Evolutionary conservation across 2,113 vertebrate genomes (phyloP).

Genomic region (Actenoides lindsayi): DNA sequence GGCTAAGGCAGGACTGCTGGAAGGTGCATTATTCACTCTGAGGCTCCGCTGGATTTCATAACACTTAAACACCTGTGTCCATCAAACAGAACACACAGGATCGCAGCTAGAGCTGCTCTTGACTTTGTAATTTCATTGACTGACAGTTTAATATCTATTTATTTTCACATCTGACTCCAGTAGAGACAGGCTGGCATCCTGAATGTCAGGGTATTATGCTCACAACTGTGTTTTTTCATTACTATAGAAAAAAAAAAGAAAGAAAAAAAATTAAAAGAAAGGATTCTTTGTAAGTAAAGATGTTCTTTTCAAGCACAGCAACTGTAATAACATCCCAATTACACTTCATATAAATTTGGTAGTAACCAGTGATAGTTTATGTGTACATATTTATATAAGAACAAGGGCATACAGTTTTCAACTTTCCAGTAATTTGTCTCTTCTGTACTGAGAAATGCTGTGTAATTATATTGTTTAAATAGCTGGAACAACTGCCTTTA

Average conservation of each 20-base stretch:
- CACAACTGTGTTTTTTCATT: slow-evolving; percentile 79
- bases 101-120: slow-evolving; percentile 79
- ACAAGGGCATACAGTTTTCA: slow-evolving; percentile 25
- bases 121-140: slow-evolving; percentile 88
- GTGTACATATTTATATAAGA: slow-evolving; percentile 65
- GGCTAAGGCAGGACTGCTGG: slow-evolving; percentile 67
- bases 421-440: slow-evolving; percentile 57
- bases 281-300: slow-evolving; percentile 66
- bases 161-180: slow-evolving; percentile 86
- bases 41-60: slow-evolving; percentile 76
- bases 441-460: slow-evolving; percentile 50
- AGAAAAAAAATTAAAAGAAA: neutral
- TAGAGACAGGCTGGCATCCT: slow-evolving; percentile 80
- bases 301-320: slow-evolving; percentile 60
- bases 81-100: slow-evolving; percentile 77
- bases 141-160: slow-evolving; percentile 92
- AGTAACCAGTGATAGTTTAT: slow-evolving; percentile 64
- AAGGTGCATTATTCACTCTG: slow-evolving; percentile 74
- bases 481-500: slow-evolving; percentile 67
- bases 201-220: slow-evolving; percentile 82
- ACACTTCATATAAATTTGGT: slow-evolving; percentile 70
- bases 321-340: slow-evolving; percentile 68
- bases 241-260: slow-evolving; percentile 22
- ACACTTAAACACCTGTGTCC: slow-evolving; percentile 85
- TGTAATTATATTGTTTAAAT: slow-evolving; percentile 77